Base-by-base conservation (phyloP, 2,113 vertebrate species). In the Crypturellus undulatus region DNA sequence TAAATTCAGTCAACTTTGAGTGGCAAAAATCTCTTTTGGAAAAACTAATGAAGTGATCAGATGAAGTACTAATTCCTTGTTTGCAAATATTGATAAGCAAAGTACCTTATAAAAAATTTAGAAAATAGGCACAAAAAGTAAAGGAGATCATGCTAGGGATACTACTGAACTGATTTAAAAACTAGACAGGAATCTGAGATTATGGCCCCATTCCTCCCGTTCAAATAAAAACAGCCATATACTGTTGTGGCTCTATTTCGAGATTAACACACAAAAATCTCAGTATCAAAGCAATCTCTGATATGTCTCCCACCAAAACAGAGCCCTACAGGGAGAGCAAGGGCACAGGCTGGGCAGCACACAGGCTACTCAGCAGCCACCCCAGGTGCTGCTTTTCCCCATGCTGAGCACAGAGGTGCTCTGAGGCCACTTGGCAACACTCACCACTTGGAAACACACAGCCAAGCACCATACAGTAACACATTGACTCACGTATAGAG, bases 361-460 rank as follows among this genome's bases (percentile, higher is more conserved):
- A 26, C 65, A 34, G 79, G 28, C 63, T 83, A 24, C 68, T 64
- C 54, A 30, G 13, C 19, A 26, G 32, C 38, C 62, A 58, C 43
- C 8, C 43, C 54, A 47, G 25, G 5, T 12, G 9, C 5, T 24
- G 4, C 40, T 85, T 68, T 52, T 58, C 51, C 45, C 51, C 81
- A 28, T 0, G 0, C 16, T 20, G 28, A 45, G 9, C 4, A 1
- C 65, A 60, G 24, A 42, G 51, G 47, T 64, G 21, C 21, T 84
- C 54, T 11, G 20, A 30, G 54, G 15, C 26, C 54, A 18, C 51
- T 71, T 38, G 20, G 28, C 84, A 69, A 10, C 5, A 15, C 30
- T 22, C 34, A 9, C 10, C 15, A 0, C 36, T 64, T 30, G 34
- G 81, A 51, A 28, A 43, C 56, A 28, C 8, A 16, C 21, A 75